Evolutionary conservation across 2,888 invertebrate species (phyloP).

Genomic region (Suillia variegata): DNA sequence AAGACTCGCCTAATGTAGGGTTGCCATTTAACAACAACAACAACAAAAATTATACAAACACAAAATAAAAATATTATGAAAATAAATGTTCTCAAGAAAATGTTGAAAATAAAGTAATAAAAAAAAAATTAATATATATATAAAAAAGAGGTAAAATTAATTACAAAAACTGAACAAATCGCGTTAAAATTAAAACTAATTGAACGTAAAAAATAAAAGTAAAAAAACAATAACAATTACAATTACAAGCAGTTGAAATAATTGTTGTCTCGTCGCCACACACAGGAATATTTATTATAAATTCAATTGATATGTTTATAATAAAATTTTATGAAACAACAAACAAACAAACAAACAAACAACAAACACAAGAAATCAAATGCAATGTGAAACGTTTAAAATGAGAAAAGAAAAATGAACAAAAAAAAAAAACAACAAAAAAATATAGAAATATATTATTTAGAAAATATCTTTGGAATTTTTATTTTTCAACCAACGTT

Average conservation of each 20-base stretch:
- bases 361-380: background rate
- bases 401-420: too few relatives aligned
- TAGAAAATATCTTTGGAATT: too few relatives aligned
- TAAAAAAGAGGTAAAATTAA: background rate
- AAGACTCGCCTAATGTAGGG: too few relatives aligned
- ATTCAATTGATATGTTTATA: background rate
- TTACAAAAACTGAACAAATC: background rate
- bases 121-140: background rate
- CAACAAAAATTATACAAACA: background rate
- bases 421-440: too few relatives aligned
- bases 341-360: too few relatives aligned
- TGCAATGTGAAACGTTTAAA: background rate
- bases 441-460: too few relatives aligned
- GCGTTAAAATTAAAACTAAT: background rate
- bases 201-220: background rate
- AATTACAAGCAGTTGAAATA: background rate
- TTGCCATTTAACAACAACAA: background rate
- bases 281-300: background rate
- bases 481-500: too few relatives aligned
- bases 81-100: too few relatives aligned
- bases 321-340: background rate
- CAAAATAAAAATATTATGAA: background rate
- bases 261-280: background rate
- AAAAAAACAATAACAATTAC: background rate
- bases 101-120: background rate